Evolutionary conservation across 30 jellyfish, hydroid and myxozoan species (phyloP).

Genomic region (Aurelia sp.): DNA sequence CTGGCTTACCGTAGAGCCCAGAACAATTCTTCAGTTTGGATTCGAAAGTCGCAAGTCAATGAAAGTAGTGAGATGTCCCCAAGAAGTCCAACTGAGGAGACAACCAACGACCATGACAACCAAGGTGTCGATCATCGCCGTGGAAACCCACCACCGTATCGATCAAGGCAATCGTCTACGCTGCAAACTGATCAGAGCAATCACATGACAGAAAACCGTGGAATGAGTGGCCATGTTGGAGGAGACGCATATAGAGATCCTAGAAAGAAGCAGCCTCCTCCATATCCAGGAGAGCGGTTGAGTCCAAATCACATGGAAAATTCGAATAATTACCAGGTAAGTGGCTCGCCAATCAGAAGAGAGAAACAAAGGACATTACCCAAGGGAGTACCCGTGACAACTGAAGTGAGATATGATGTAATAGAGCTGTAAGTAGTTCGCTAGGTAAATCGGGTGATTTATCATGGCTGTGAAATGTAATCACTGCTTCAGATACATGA

Average conservation of each 20-base stretch:
- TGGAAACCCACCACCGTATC: slow-evolving; percentile 57
- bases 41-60: slow-evolving; percentile 11
- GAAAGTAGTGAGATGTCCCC: neutral
- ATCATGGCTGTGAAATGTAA: too few species aligned
- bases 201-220: neutral
- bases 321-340: slow-evolving; percentile 21
- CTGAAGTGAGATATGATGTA: slow-evolving; percentile 31
- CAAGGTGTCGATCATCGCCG: neutral
- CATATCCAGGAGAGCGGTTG: slow-evolving; percentile 33
- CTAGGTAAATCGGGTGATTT: too few species aligned
- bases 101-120: slow-evolving; percentile 4
- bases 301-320: neutral
- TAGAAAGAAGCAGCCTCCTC: slow-evolving; percentile 57
- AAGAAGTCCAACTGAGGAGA: neutral
- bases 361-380: slow-evolving; percentile 55
- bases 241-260: slow-evolving; percentile 35
- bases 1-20: slow-evolving; percentile 47
- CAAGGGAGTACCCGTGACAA: slow-evolving; percentile 41
- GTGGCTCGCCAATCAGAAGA: slow-evolving; percentile 21
- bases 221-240: slow-evolving; percentile 4
- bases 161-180: slow-evolving; percentile 12
- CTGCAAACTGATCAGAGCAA: neutral
- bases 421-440: slow-evolving; percentile 10
- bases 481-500: too few species aligned
- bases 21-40: slow-evolving; percentile 17